These are phyloP conservation scores for Hexactinellida sp. DNA, from an alignment of 37 sponge, comb jelly and placozoan species.

Conservation along the genomic window DNA sequence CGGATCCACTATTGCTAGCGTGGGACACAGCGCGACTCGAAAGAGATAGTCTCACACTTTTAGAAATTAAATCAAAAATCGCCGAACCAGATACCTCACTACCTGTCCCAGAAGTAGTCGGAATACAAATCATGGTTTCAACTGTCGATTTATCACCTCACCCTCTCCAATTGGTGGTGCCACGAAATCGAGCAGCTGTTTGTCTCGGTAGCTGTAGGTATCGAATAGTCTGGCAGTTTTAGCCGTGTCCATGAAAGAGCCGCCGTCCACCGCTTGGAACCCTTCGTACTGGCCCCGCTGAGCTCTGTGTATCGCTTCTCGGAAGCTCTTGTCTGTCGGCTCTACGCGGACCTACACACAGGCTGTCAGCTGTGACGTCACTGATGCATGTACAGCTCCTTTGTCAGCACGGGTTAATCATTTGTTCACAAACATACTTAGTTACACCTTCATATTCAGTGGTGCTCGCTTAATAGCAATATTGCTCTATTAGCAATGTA, in stretches of 20 bases:
- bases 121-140: slow-evolving; percentile 57
- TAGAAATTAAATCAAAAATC: slow-evolving; percentile 57
- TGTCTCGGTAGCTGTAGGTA: slow-evolving; percentile 46
- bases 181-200: slow-evolving; percentile 60
- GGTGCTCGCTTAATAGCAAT: too few species aligned
- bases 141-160: not conserved
- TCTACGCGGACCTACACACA: not conserved
- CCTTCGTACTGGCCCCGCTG: slow-evolving; percentile 39
- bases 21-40: slow-evolving; percentile 44
- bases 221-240: slow-evolving; percentile 61
- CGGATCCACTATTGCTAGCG: slow-evolving; percentile 60
- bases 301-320: slow-evolving; percentile 50
- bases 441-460: too few species aligned
- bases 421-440: too few species aligned
- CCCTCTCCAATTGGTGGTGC: slow-evolving; percentile 64
- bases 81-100: slow-evolving; percentile 70
- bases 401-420: too few species aligned
- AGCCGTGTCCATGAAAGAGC: slow-evolving; percentile 81
- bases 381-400: too few species aligned
- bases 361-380: too few species aligned
- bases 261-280: slow-evolving; percentile 70
- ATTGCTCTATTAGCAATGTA: too few species aligned
- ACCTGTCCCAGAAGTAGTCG: too few species aligned
- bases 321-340: slow-evolving; percentile 28
- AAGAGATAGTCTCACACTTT: slow-evolving; percentile 44